Base-by-base conservation (phyloP, 2,113 vertebrate genomes). In the Genyomyrus donnyi region DNA sequence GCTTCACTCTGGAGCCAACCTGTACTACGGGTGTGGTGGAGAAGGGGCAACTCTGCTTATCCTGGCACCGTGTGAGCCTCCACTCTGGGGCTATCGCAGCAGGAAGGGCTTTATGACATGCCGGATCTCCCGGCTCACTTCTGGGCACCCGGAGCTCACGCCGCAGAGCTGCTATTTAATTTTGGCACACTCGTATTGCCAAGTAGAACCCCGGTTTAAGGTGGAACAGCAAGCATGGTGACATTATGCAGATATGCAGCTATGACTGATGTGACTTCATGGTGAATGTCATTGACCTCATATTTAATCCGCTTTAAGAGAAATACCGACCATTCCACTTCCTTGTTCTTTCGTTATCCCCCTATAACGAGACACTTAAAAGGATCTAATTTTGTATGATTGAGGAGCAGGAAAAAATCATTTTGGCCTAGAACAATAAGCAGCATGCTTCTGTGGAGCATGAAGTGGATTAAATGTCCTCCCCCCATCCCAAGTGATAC, bases 111-210 rank as follows among this genome's bases (percentile, higher is more conserved):
- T 49, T 7, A 83, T 27, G 83, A 89, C 56, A 48, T 48, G 80
- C 74, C 9, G 70, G 42, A 46, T 48, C 42, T 74, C 50, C 48
- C n/a, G 0, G 5, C 46, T 39, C 19, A 90, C 90, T 89, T 91
- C 66, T 31, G 86, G 92, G 91, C 90, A 89, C 49, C 53, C 11
- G n/a, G 6, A 15, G 9, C 21, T 53, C 49, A 13, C 74, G 84
- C 74, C 42, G 52, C 62, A 88, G 48, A 48, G 52, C 27, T 91
- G 53, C 94, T 88, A 93, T 94, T 94, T 93, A 94, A 94, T 94
- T 93, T 92, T 91, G 88, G 92, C 90, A 50, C 84, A 94, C 94
- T 93, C 91, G 93, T 91, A 93, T 92, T 93, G 91, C 91, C 93
- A 95, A 94, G 92, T 89, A 92, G 91, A 56, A 17, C 39, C 62